Percentiles rank a stretch among this genome's conserved stretches.
Conservation (phyloP, 1,140 invertebrate species). For the Rhizoglyphus robini region DNA sequence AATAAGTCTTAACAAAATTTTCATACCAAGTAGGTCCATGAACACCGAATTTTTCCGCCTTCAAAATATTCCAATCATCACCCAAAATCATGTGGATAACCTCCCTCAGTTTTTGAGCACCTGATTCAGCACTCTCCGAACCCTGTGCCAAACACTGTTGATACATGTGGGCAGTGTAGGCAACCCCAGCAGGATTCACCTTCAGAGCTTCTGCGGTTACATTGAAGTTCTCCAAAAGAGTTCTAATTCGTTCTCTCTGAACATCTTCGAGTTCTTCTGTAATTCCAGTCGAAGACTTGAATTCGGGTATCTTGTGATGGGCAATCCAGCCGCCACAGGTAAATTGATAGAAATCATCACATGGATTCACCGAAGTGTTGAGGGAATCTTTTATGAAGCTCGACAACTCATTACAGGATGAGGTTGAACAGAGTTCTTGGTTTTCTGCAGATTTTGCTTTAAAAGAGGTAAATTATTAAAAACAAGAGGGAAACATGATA, state of each 20-base stretch:
- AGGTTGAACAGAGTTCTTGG: conserved; percentile 22
- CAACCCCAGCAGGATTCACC: neutral
- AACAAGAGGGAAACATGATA: too few relatives aligned
- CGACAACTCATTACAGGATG: conserved; percentile 34
- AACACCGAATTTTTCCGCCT: neutral
- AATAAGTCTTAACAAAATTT: neutral
- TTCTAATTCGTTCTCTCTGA: neutral
- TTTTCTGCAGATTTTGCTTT: neutral
- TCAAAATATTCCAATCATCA: neutral
- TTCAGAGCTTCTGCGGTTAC: neutral
- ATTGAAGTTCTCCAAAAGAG: neutral
- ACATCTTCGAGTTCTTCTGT: conserved; percentile 68
- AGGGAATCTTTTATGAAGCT: conserved; percentile 48
- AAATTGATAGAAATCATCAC: conserved; percentile 53
- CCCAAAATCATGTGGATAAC: neutral
- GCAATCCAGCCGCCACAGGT: conserved; percentile 42
- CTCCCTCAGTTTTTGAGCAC: neutral
- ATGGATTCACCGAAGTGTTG: conserved; percentile 36
- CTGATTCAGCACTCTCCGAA: neutral
- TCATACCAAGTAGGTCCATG: neutral
- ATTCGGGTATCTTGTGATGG: conserved; percentile 14
- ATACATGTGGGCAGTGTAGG: neutral
- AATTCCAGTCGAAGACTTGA: conserved; percentile 35
- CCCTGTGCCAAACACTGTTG: neutral
- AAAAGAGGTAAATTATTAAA: too few relatives aligned